phyloP scores from a whole-genome alignment of 1,140 invertebrate species.

The Lysiphlebus fabarum region DNA sequence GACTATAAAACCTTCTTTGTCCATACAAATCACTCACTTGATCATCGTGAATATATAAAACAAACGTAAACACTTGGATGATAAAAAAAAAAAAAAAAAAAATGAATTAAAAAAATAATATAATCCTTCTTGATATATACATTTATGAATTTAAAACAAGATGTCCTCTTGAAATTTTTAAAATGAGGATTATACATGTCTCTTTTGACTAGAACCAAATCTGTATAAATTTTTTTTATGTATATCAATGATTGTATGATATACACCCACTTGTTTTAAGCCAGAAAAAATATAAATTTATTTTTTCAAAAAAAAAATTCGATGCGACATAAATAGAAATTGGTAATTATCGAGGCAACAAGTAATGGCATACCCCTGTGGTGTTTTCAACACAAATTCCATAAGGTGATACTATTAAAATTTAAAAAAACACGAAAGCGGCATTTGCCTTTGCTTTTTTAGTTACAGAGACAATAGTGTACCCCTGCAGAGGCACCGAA shows the following conservation, averaged over 20 bases:
- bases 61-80: slow-evolving; percentile 50
- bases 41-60: slow-evolving; percentile 28
- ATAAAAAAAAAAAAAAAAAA: slow-evolving; percentile 5
- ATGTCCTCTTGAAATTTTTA: slow-evolving; percentile 18
- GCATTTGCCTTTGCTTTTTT: slow-evolving; percentile 29
- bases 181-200: slow-evolving; percentile 20
- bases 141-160: slow-evolving; percentile 32
- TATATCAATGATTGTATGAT: slow-evolving; percentile 9
- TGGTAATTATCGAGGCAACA: slow-evolving; percentile 45
- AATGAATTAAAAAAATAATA: background rate
- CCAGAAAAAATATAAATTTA: background rate
- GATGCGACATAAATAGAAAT: slow-evolving; percentile 22
- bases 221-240: no score
- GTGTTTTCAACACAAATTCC: slow-evolving; percentile 46
- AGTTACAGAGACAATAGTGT: slow-evolving; percentile 38
- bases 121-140: slow-evolving; percentile 22
- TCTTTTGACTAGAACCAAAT: slow-evolving; percentile 3
- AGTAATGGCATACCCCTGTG: slow-evolving; percentile 41
- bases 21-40: slow-evolving; percentile 1
- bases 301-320: background rate
- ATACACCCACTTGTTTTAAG: slow-evolving; percentile 24
- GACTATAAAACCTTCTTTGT: slow-evolving; percentile 56
- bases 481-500: slow-evolving; percentile 37
- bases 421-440: slow-evolving; percentile 33
- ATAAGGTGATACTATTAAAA: slow-evolving; percentile 46